phyloP scores from a whole-genome alignment of 1,140 invertebrate species.

The Ephestia elutella region DNA sequence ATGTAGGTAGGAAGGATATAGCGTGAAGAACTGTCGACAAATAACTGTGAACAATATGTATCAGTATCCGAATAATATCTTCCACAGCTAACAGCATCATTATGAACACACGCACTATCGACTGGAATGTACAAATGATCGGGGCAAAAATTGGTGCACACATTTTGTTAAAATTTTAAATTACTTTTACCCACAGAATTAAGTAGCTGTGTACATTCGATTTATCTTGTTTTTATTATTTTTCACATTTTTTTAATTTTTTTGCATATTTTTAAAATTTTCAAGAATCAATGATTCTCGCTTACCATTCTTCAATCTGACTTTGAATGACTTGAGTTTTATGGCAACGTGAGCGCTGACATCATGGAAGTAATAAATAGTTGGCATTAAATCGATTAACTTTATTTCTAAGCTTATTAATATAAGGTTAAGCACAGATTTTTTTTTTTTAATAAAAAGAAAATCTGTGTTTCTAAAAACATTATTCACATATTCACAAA shows the following conservation, averaged over 20 bases:
- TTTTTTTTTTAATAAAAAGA: too few relatives aligned
- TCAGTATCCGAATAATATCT: constrained; percentile 28
- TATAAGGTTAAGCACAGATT: too few relatives aligned
- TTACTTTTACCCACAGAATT: too few relatives aligned
- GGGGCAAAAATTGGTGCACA: constrained; percentile 18
- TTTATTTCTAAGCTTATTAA: too few relatives aligned
- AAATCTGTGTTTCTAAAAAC: too few relatives aligned
- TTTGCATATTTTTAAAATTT: neutral
- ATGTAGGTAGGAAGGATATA: constrained; percentile 27
- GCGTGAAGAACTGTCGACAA: constrained; percentile 24
- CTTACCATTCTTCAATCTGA: neutral
- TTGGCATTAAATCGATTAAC: too few relatives aligned
- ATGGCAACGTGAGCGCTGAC: too few relatives aligned
- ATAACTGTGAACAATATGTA: constrained; percentile 26
- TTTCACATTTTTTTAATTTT: constrained; percentile 3
- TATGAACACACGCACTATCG: constrained; percentile 23
- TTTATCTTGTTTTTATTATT: neutral
- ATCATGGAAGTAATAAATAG: too few relatives aligned
- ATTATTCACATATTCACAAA: too few relatives aligned
- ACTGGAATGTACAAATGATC: constrained; percentile 23
- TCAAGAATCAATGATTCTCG: neutral
- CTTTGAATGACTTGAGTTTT: too few relatives aligned
- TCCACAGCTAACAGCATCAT: constrained; percentile 27
- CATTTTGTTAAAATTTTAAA: neutral
- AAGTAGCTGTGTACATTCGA: too few relatives aligned